Evolutionary conservation across 2,113 vertebrate species (phyloP).

Genomic region (Gnathonemus echidnorhynchus): DNA sequence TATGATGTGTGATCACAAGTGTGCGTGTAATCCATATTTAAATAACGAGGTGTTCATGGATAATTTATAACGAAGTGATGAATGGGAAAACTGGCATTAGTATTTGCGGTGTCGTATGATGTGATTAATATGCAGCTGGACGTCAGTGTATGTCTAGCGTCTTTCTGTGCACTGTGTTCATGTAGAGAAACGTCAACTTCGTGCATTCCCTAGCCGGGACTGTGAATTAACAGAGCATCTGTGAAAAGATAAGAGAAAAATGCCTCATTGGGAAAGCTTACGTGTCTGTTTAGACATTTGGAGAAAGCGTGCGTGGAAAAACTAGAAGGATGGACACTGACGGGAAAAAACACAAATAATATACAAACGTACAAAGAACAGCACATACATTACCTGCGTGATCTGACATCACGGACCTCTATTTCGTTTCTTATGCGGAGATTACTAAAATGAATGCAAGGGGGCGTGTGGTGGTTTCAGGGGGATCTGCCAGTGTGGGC

Average conservation of each 20-base stretch:
- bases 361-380: neutral
- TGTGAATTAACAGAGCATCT: neutral
- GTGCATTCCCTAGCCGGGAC: neutral
- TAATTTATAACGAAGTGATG: neutral
- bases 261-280: neutral
- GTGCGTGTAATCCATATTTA: neutral
- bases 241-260: neutral
- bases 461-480: neutral
- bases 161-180: neutral
- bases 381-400: neutral
- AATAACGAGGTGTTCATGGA: neutral
- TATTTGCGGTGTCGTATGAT: neutral
- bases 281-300: neutral
- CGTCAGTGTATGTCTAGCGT: neutral
- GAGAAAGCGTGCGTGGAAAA: neutral
- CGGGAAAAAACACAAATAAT: neutral
- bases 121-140: neutral
- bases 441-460: neutral
- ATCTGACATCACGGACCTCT: neutral
- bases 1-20: slow-evolving; percentile 2
- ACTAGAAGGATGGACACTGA: neutral
- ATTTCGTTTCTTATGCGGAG: neutral
- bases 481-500: neutral
- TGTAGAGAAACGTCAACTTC: neutral
- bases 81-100: neutral